These are phyloP conservation scores for Daphoenositta chrysoptera DNA, from an alignment of 2,113 vertebrate genomes.

Conservation along the genomic window DNA sequence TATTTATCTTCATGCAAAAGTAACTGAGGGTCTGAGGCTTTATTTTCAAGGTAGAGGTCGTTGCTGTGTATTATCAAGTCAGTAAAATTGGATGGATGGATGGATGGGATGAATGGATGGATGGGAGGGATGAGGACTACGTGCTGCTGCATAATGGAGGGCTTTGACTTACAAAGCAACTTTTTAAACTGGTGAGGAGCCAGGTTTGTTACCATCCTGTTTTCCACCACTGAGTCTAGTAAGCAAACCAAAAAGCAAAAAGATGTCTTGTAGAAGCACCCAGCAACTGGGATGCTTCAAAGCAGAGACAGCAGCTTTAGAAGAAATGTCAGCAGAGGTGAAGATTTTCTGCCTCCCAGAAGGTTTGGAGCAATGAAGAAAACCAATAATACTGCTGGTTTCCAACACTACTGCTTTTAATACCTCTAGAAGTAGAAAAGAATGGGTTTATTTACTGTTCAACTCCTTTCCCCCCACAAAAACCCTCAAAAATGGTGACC, in stretches of 20 bases:
- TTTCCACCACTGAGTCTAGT: neutral
- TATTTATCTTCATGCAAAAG: neutral
- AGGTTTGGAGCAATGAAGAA: neutral
- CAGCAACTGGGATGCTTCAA: neutral
- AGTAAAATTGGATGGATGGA: neutral
- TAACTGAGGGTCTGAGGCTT: neutral
- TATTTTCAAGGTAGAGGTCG: neutral
- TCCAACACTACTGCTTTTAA: neutral
- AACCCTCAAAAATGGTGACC: neutral
- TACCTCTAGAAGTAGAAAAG: neutral
- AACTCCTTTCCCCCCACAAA: neutral
- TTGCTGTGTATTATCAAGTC: neutral
- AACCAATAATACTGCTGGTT: neutral
- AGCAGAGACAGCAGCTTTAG: neutral
- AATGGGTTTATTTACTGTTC: neutral
- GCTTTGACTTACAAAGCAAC: neutral
- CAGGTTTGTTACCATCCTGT: neutral
- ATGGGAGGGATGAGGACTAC: neutral
- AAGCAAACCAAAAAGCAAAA: neutral
- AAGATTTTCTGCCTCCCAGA: neutral
- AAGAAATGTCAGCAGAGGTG: neutral
- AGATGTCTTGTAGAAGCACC: neutral
- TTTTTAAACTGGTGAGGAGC: neutral
- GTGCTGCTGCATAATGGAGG: neutral
- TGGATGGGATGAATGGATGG: neutral